Evolutionary conservation across 2,888 invertebrate species (phyloP).

Genomic region (Lasioglossum calceatum): DNA sequence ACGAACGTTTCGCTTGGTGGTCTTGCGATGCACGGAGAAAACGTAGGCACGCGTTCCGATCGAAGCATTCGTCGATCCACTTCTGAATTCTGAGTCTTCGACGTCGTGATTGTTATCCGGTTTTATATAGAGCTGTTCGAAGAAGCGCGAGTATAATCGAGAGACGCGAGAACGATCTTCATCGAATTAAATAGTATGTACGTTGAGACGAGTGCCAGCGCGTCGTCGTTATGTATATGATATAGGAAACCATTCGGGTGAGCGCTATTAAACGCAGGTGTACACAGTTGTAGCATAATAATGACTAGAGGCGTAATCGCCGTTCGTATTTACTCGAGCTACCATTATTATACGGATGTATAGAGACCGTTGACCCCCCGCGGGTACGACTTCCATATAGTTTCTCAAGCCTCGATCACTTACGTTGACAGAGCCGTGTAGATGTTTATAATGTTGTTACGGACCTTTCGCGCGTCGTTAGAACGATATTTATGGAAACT

Average conservation of each 20-base stretch:
- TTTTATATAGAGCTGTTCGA: neutral
- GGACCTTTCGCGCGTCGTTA: conserved; percentile 28
- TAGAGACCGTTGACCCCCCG: conserved; percentile 38
- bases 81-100: neutral
- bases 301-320: conserved; percentile 19
- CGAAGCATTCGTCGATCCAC: neutral
- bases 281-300: conserved; percentile 43
- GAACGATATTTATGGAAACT: conserved; percentile 46
- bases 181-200: conserved; percentile 4
- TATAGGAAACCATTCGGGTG: neutral
- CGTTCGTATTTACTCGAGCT: conserved; percentile 37
- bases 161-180: neutral
- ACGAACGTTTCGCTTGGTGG: conserved; percentile 74
- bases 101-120: conserved; percentile 6
- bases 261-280: conserved; percentile 1
- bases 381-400: conserved; percentile 51
- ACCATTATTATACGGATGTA: conserved; percentile 13
- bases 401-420: conserved; percentile 46
- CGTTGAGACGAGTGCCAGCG: conserved; percentile 1
- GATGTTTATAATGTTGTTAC: conserved; percentile 55
- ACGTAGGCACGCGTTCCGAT: neutral
- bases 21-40: conserved; percentile 36
- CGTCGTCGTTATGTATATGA: conserved; percentile 27
- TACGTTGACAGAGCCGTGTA: conserved; percentile 46
- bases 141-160: neutral